Evolutionary conservation across 1,140 invertebrate species (phyloP).

Genomic region (Zaprionus camerounensis): DNA sequence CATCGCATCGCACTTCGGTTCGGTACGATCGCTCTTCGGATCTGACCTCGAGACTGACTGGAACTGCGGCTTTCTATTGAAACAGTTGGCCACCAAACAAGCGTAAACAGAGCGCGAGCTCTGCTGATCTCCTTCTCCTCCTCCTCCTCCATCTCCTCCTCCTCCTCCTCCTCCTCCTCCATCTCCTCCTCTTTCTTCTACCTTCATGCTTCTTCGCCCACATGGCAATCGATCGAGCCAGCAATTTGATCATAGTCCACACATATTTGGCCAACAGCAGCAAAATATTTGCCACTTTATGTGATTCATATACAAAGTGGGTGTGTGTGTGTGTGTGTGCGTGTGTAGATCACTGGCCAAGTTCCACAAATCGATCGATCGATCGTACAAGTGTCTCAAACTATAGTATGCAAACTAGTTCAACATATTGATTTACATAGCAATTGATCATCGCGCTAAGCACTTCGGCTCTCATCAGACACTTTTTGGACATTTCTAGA

Average conservation of each 20-base stretch:
- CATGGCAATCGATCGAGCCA: conserved; percentile 11
- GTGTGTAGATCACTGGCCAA: conserved; percentile 32
- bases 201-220: conserved; percentile 23
- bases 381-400: conserved; percentile 27
- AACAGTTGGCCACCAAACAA: conserved; percentile 63
- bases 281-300: conserved; percentile 33
- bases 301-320: conserved; percentile 39
- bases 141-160: background rate
- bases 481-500: conserved; percentile 4
- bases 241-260: conserved; percentile 22
- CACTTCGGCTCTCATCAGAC: background rate
- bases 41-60: conserved; percentile 54
- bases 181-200: background rate
- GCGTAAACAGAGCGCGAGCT: conserved; percentile 1
- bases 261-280: conserved; percentile 37
- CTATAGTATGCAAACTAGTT: conserved; percentile 1
- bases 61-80: conserved; percentile 73
- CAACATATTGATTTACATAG: background rate
- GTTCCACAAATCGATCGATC: conserved; percentile 15
- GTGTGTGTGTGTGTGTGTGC: background rate
- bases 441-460: conserved; percentile 8
- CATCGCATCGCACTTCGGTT: conserved; percentile 1
- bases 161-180: background rate
- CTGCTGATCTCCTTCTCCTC: background rate
- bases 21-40: conserved; percentile 15